Conservation (phyloP, 2,797 vertebrate species). For the Rhinichthys osculus region DNA sequence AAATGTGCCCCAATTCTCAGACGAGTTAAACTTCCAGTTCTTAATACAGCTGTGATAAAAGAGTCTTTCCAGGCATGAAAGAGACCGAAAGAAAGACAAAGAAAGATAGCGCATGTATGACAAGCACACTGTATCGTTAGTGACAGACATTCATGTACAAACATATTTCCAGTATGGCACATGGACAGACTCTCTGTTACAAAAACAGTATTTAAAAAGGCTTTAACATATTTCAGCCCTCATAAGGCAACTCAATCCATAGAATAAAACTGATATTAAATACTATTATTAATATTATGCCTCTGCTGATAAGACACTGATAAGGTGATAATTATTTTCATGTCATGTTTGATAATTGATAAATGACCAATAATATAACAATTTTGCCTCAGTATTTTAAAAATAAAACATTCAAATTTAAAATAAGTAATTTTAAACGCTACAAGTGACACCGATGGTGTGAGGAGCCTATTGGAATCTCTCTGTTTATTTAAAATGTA, state of each 20-base stretch:
- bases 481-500: not conserved
- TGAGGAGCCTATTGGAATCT: too few species aligned
- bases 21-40: slow-evolving; percentile 42
- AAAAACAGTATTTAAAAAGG: not conserved
- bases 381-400: too few species aligned
- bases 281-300: too few species aligned
- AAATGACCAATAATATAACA: not conserved
- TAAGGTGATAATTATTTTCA: too few species aligned
- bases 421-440: not conserved
- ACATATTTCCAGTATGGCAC: not conserved
- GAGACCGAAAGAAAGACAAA: slow-evolving; percentile 27
- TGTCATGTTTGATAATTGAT: not conserved
- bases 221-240: not conserved
- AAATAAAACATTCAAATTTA: not conserved
- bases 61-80: slow-evolving; percentile 44
- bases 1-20: slow-evolving; percentile 56
- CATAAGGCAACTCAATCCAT: not conserved
- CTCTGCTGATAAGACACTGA: not conserved
- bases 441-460: not conserved
- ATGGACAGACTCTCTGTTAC: slow-evolving; percentile 1
- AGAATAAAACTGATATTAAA: not conserved
- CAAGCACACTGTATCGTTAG: slow-evolving; percentile 18
- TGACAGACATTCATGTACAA: slow-evolving; percentile 21
- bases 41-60: slow-evolving; percentile 25
- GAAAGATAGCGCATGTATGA: slow-evolving; percentile 26